Evolutionary conservation across 2,888 invertebrate genomes (phyloP).

Genomic region (Drosophila vallismaia): DNA sequence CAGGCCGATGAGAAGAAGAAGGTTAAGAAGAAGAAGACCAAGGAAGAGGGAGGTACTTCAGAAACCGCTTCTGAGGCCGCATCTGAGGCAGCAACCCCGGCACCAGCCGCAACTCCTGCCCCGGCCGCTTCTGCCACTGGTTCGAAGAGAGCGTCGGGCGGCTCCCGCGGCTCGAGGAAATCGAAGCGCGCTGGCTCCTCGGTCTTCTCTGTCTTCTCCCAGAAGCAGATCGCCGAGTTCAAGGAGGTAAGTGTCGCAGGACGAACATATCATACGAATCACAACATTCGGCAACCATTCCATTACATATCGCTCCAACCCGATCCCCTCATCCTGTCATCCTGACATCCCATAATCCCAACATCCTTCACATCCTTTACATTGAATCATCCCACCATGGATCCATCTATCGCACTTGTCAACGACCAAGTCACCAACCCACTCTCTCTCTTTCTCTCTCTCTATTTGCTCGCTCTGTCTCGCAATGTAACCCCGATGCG

Average conservation of each 20-base stretch:
- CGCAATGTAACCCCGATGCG: conserved; percentile 8
- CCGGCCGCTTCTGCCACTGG: conserved; percentile 88
- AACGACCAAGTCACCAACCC: conserved; percentile 74
- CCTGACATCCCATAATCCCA: conserved; percentile 2
- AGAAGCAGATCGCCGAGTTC: conserved; percentile 98
- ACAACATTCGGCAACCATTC: neutral
- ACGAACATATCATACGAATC: conserved; percentile 9
- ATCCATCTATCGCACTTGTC: conserved; percentile 47
- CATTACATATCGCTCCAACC: conserved; percentile 7
- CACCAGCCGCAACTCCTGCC: conserved; percentile 88
- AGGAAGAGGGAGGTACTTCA: conserved; percentile 87
- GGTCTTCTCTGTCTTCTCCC: conserved; percentile 98
- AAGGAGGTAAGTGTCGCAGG: conserved; percentile 89
- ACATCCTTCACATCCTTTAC: conserved; percentile 16
- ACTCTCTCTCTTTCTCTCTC: conserved; percentile 62
- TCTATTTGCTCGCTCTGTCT: conserved; percentile 24
- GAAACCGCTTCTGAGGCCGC: conserved; percentile 86
- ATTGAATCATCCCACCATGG: conserved; percentile 18
- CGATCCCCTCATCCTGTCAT: conserved; percentile 21
- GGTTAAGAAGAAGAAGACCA: conserved; percentile 94
- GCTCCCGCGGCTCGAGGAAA: conserved; percentile 86
- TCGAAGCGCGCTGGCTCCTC: conserved; percentile 96
- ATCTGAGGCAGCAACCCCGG: conserved; percentile 87
- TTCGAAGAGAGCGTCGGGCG: conserved; percentile 92
- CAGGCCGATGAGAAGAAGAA: conserved; percentile 98